Percentiles rank a stretch among this genome's conserved stretches.
Conservation (phyloP, 1,140 invertebrate genomes). For the Sarcophaga peregrina region DNA sequence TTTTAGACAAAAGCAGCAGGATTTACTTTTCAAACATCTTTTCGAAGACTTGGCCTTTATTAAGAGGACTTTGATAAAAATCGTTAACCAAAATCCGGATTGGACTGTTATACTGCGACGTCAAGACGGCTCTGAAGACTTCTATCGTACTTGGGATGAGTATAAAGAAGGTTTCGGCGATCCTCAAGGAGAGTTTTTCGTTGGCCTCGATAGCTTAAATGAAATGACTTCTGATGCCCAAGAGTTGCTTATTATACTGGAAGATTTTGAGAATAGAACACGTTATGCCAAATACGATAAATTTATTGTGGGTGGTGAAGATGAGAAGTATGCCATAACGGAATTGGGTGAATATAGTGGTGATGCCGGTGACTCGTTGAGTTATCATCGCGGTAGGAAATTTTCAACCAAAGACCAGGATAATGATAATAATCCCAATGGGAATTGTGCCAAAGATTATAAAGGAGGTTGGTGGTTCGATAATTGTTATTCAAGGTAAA, state of each 20-base stretch:
- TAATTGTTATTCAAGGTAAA: conserved; percentile 48
- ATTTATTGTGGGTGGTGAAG: conserved; percentile 54
- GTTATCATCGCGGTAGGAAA: conserved; percentile 52
- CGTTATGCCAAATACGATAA: conserved; percentile 54
- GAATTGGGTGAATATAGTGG: conserved; percentile 53
- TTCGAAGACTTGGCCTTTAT: neutral
- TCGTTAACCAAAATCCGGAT: conserved; percentile 45
- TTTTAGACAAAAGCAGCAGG: neutral
- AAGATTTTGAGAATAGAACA: conserved; percentile 51
- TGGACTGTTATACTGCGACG: conserved; percentile 55
- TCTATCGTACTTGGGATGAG: conserved; percentile 55
- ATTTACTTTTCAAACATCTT: neutral
- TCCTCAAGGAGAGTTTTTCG: conserved; percentile 51
- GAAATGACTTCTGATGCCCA: conserved; percentile 64
- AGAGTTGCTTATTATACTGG: conserved; percentile 53
- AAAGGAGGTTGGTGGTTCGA: conserved; percentile 66
- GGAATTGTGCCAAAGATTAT: conserved; percentile 52
- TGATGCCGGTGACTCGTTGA: conserved; percentile 53
- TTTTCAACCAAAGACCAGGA: conserved; percentile 54
- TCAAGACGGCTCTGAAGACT: conserved; percentile 51
- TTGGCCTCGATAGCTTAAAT: conserved; percentile 55
- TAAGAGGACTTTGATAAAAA: neutral
- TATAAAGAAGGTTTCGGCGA: conserved; percentile 55
- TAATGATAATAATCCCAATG: conserved; percentile 52
- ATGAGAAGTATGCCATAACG: conserved; percentile 54